Base-by-base conservation (phyloP, 1,140 invertebrate genomes). In the Calosoma granatense region DNA sequence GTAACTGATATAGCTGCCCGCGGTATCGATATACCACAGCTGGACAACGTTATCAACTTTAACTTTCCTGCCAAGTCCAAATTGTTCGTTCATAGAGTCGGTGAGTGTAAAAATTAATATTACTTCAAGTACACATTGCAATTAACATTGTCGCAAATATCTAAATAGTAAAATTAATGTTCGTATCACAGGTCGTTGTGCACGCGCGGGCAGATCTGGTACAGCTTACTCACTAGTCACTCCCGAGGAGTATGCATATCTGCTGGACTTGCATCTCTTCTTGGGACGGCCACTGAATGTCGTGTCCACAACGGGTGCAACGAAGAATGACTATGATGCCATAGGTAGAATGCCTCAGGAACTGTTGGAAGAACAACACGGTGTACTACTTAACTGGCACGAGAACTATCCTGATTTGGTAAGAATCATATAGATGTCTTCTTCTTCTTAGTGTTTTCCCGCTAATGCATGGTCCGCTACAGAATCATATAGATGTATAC, bases 1-100 rank as follows among this genome's bases (percentile, higher is more conserved):
- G 96, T 98, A 0, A 99, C 97, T 0, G 97, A 99, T 75, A 83
- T 99, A 3, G 97, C 97, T 1, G 96, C 97, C 0, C 77, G 97
- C 68, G 97, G 97, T 58, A 88, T 99, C 23, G 97, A 99, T 72
- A 93, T 99, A 68, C 97, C 97, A 0, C 80, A 92, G 58, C 72
- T 99, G 56, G 96, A 99, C 68, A 93, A 89, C 69, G 96, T 98
- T 2, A 94, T 99, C 43, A 99, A 99, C 73, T 94, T 86, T 64
- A 88, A 98, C 78, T 99, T 99, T 70, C 97, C 97, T 0, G 86
- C 90, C 0, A 98, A 96, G 73, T 81, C 92, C 0, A 99, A 99
- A 75, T 76, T 99, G 9, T 99, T 98, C 78, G 88, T 99, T 20
- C 97, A 99, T 74, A 82, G 97, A 83, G 97, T 98, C 56, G 97